Evolutionary conservation across 2,888 invertebrate genomes (phyloP), one percentile per base, ranked within the genome.

Genomic region (Cancer borealis): DNA sequence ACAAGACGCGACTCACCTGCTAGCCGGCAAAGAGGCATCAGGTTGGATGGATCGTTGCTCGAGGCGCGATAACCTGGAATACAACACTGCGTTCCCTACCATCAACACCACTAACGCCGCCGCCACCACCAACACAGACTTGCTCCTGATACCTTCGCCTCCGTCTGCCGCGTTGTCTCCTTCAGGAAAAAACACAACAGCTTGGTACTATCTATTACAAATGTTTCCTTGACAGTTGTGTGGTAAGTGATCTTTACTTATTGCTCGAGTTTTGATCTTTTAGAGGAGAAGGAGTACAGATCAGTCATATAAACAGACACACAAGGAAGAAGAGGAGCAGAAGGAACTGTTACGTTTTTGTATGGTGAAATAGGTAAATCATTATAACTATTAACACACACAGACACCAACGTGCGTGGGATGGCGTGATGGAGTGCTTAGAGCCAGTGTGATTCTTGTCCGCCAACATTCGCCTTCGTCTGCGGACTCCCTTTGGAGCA

Each of bases 81-180:
- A 94, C 26, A 94, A 49, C 46, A 94, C 47, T 10, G 92, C 39
- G 60, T 94, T 94, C 8, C 92, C 92, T n/a, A 39, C n/a, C 21
- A 39, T 79, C 49, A 94, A 79, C 46, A 73, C 47, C 14, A 45
- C 21, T n/a, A 94, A 1, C 26, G 92, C 88, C 49, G 45, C 14
- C 79, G 79, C 8, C 30, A 94, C 49, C 49, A 73, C 49, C 46
- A 89, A 26, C n/a, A 79, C 88, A 2, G 84, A 21, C 84, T 49
- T 54, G 2, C 60, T 54, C n/a, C 73, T 2, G 79, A 10, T 30
- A 2, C 79, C 79, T 30, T 26, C 79, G 30, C 79, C 66, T 4
- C n/a, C 30, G 30, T 79, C 79, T 30, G 79, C 30, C 79, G 17
- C n/a, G 4, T 26, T 79, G 6, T 8, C 79, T 26, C 30, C 26